Evolutionary conservation across 1,140 invertebrate species (phyloP).

Genomic region (Aphelinus certus): DNA sequence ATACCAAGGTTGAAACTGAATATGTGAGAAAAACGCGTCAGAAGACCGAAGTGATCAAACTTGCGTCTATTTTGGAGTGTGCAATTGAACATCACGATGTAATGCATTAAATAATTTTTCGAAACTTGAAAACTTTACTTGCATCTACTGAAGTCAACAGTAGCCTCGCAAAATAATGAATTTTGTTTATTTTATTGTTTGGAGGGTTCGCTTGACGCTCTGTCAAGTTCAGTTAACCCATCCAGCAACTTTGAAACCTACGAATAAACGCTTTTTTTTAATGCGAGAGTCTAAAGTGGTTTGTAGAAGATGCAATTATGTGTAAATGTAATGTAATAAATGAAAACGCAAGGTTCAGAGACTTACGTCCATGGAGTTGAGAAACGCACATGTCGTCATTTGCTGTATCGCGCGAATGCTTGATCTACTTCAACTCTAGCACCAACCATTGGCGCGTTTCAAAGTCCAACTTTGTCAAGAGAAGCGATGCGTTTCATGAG

Average conservation of each 20-base stretch:
- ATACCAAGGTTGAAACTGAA: background rate
- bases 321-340: slow-evolving; percentile 16
- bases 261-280: background rate
- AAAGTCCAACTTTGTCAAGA: too few species aligned
- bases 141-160: background rate
- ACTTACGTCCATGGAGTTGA: slow-evolving; percentile 27
- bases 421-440: slow-evolving; percentile 26
- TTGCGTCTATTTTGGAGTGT: slow-evolving; percentile 10
- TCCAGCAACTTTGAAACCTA: background rate
- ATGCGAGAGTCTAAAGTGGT: background rate
- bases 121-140: slow-evolving; percentile 1
- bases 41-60: slow-evolving; percentile 21
- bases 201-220: slow-evolving; percentile 56
- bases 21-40: background rate
- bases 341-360: slow-evolving; percentile 14
- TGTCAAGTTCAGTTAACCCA: slow-evolving; percentile 50
- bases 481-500: background rate
- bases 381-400: slow-evolving; percentile 22
- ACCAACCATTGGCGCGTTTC: background rate
- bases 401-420: slow-evolving; percentile 22
- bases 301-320: background rate
- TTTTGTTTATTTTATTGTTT: slow-evolving; percentile 13
- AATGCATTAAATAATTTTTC: background rate
- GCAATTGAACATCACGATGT: background rate
- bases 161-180: slow-evolving; percentile 1